phyloP scores from a whole-genome alignment of 2,797 vertebrate genomes.

The Pagetopsis macropterus region DNA sequence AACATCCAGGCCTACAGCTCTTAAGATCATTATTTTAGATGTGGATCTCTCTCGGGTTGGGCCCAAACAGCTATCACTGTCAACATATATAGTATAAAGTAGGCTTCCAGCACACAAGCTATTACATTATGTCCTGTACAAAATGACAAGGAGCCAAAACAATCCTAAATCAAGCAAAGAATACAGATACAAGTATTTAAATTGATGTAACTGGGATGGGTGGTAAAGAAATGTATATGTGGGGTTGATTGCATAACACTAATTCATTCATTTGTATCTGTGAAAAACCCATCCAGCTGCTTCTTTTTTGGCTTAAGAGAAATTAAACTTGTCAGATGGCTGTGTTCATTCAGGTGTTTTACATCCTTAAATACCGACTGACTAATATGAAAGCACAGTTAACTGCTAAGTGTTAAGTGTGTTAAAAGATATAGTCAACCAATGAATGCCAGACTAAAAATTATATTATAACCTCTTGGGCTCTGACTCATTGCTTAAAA shows the following conservation, averaged over 20 bases:
- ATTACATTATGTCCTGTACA: not conserved
- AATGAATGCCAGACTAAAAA: conserved; percentile 5
- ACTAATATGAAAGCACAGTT: conserved; percentile 12
- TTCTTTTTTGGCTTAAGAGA: not conserved
- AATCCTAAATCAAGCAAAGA: not conserved
- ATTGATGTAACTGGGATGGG: conserved; percentile 3
- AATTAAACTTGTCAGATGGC: not conserved
- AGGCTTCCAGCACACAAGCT: not conserved
- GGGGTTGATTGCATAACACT: conserved; percentile 8
- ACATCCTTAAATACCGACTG: not conserved
- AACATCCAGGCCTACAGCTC: conserved; percentile 8
- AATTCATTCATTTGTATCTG: not conserved
- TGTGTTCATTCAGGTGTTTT: not conserved
- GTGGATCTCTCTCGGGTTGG: not conserved
- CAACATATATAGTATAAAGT: not conserved
- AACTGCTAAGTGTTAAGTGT: not conserved
- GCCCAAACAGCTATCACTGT: conserved; percentile 11
- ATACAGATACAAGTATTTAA: conserved; percentile 1
- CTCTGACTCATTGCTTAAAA: conserved; percentile 38
- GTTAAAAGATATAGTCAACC: not conserved
- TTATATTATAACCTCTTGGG: conserved; percentile 23
- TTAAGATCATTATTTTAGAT: conserved; percentile 15
- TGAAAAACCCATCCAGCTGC: not conserved
- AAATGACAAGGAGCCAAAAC: conserved; percentile 5
- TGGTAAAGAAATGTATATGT: not conserved